Evolutionary conservation across 1,140 invertebrate species (phyloP).

Genomic region (Drosophila persimilis): DNA sequence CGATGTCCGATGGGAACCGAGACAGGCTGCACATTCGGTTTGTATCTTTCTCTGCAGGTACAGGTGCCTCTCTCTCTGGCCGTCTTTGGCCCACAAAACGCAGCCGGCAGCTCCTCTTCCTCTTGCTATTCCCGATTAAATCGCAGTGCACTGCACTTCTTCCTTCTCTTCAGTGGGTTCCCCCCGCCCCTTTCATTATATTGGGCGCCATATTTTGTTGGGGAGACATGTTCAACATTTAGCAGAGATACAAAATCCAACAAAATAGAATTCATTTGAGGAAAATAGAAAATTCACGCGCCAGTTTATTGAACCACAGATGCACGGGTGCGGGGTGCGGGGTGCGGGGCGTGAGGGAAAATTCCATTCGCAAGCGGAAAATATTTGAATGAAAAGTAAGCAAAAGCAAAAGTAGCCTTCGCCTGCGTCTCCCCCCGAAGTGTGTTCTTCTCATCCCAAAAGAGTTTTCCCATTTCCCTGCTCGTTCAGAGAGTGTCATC

Average conservation of each 20-base stretch:
- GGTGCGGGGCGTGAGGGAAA: not conserved
- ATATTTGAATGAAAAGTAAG: conserved; percentile 79
- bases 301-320: conserved; percentile 75
- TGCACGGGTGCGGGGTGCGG: not conserved
- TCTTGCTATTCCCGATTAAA: conserved; percentile 3
- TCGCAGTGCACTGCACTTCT: too few relatives aligned
- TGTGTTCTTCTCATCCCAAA: conserved; percentile 10
- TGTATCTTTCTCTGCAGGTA: not conserved
- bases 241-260: conserved; percentile 33
- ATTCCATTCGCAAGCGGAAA: conserved; percentile 58
- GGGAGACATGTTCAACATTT: conserved; percentile 64
- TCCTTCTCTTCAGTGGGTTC: not conserved
- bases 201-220: conserved; percentile 36
- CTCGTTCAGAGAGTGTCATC: conserved; percentile 36
- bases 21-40: conserved; percentile 10
- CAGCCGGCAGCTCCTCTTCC: conserved; percentile 20
- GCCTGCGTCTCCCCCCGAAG: not conserved
- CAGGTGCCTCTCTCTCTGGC: not conserved
- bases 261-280: conserved; percentile 32
- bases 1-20: too few relatives aligned
- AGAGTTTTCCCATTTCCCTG: conserved; percentile 14
- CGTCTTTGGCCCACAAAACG: conserved; percentile 72
- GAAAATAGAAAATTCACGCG: conserved; percentile 73
- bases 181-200: conserved; percentile 8
- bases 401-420: conserved; percentile 71